Evolutionary conservation across 2,888 invertebrate genomes (phyloP), one percentile per base, ranked within the genome.

Genomic region (Autographa gamma): DNA sequence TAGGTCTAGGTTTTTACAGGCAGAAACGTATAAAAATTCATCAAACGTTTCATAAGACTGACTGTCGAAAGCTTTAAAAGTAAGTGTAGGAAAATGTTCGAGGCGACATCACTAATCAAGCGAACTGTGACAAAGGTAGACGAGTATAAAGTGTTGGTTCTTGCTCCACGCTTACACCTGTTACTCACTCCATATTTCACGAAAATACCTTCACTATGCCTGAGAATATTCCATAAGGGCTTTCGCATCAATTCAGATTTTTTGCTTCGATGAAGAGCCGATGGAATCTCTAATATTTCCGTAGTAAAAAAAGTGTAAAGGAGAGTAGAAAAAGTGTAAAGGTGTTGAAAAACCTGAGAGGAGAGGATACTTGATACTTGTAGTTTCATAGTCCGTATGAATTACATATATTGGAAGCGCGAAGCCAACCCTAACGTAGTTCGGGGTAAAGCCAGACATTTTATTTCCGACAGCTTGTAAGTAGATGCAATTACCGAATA

Each of bases 161-260:
- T 81, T 63, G 63, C 73, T 74, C 76, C 76, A 76, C 81, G 76
- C 79, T 79, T 86, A 84, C 88, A 89, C 88, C 89, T 90, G 87
- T 89, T 89, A 88, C 90, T 82, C 72, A 52, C 66, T 71, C 73
- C 77, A 85, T 88, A 86, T 86, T 86, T 86, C 83, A 86, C 69
- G 60, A 77, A 66, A 71, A 64, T 71, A 71, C 60, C 65, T 79
- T 80, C 71, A 75, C 77, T 79, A 80, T 69, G 73, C 72, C 69
- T 74, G 77, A 77, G 78, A 83, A 85, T 83, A 77, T 78, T 76
- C 73, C 70, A 74, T 71, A 77, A 80, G 80, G 78, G 76, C 19
- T 54, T 54, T 54, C 13, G 3, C 54, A 19, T 18, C 54, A 54
- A 54, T 54, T 54, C 54, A 54, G 13, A 54, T 54, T 54, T 54